Evolutionary conservation across 2,113 vertebrate genomes (phyloP).

Genomic region (Siniperca knerii): DNA sequence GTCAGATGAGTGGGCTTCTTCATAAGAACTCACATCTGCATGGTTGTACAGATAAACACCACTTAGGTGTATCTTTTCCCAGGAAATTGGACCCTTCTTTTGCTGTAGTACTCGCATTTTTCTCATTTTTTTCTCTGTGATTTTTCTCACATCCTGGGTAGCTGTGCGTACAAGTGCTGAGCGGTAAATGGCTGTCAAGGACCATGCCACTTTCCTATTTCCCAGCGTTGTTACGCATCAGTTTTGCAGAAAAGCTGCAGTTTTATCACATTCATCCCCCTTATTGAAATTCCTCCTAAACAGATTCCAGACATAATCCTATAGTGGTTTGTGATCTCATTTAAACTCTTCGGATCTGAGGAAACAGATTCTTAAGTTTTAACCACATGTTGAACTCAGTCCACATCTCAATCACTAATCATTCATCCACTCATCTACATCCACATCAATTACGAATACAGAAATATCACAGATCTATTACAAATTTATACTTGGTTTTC

Average conservation of each 20-base stretch:
- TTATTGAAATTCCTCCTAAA: background rate
- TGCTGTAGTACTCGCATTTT: background rate
- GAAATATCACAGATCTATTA: constrained; percentile 34
- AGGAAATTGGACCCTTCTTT: constrained; percentile 8
- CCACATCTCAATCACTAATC: constrained; percentile 33
- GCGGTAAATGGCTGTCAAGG: constrained; percentile 13
- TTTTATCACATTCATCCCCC: constrained; percentile 5
- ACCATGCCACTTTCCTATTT: constrained; percentile 18
- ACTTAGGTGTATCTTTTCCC: background rate
- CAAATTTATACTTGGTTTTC: constrained; percentile 29
- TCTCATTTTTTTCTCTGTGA: background rate
- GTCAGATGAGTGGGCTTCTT: background rate
- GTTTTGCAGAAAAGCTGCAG: background rate
- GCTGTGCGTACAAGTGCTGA: constrained; percentile 1
- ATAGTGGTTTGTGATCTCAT: background rate
- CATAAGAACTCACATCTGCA: background rate
- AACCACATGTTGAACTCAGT: constrained; percentile 28
- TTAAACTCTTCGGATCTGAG: background rate
- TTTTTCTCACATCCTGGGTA: constrained; percentile 15
- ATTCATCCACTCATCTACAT: background rate
- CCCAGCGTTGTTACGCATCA: background rate
- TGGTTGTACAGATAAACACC: constrained; percentile 8
- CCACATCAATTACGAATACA: background rate
- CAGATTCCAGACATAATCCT: background rate
- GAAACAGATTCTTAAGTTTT: constrained; percentile 20